A percentile compares a stretch with the other conserved stretches of the same genome.
phyloP scores from a whole-genome alignment of 1,140 invertebrate species.

The Bombus breviceps region DNA sequence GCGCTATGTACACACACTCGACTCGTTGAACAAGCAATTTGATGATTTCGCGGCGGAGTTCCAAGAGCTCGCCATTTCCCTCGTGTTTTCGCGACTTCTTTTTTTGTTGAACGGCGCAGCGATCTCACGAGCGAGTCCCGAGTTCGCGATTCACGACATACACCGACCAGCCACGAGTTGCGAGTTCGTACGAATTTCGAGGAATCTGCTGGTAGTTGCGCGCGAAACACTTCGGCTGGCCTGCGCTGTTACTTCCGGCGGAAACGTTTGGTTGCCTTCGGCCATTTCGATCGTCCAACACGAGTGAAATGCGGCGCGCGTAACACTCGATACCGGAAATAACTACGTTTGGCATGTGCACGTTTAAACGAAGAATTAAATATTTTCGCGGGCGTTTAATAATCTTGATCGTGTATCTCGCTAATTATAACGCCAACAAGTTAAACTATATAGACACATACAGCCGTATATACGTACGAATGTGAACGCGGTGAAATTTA shows the following conservation, averaged over 20 bases:
- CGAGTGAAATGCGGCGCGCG: not conserved
- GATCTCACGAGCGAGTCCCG: too few relatives aligned
- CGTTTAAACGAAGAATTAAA: not conserved
- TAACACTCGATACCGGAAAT: not conserved
- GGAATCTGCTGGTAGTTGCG: not conserved
- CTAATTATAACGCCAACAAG: not conserved
- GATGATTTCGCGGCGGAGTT: conserved; percentile 13
- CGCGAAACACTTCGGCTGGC: not conserved
- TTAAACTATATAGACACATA: not conserved
- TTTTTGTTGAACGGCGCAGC: not conserved
- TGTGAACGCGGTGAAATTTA: not conserved
- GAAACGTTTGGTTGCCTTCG: not conserved
- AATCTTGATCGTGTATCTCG: not conserved
- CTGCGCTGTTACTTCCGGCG: not conserved
- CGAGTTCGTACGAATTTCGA: not conserved
- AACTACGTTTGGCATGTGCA: not conserved
- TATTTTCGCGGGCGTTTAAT: not conserved
- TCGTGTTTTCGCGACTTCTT: not conserved
- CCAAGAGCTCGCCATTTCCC: not conserved
- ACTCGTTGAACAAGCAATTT: conserved; percentile 41
- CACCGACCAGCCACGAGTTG: too few relatives aligned
- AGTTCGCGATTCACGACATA: too few relatives aligned
- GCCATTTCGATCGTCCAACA: too few relatives aligned
- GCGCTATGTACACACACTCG: conserved; percentile 31
- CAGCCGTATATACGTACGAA: too few relatives aligned